A percentile compares a stretch with the other conserved stretches of the same genome.
Evolutionary conservation across 2,797 vertebrate species (phyloP).

Genomic region (Melanotaenia boesemani): DNA sequence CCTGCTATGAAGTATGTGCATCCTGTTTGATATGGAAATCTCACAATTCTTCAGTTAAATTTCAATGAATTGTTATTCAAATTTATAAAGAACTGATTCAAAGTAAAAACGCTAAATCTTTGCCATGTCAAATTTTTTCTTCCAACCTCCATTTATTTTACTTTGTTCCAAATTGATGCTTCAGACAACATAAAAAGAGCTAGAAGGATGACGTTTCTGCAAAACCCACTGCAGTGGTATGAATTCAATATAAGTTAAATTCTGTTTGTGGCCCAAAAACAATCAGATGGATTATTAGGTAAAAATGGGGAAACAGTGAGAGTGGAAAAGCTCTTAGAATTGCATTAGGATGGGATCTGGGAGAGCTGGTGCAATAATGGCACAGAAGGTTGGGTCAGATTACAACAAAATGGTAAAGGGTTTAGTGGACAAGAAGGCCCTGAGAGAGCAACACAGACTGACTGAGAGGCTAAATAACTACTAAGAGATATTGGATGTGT

Average conservation of each 20-base stretch:
- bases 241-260: slow-evolving; percentile 77
- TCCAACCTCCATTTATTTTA: slow-evolving; percentile 4
- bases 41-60: background rate
- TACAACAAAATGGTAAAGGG: slow-evolving; percentile 68
- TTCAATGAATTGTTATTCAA: background rate
- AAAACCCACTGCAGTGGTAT: slow-evolving; percentile 45
- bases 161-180: slow-evolving; percentile 16
- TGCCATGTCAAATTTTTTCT: background rate
- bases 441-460: slow-evolving; percentile 50
- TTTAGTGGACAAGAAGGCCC: slow-evolving; percentile 67
- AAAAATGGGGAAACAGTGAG: slow-evolving; percentile 78
- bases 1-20: background rate
- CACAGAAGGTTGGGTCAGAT: slow-evolving; percentile 64
- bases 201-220: slow-evolving; percentile 40
- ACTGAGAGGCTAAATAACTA: slow-evolving; percentile 60
- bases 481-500: slow-evolving; percentile 57
- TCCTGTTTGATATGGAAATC: background rate
- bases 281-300: slow-evolving; percentile 81
- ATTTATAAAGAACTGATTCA: background rate
- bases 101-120: slow-evolving; percentile 7
- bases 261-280: slow-evolving; percentile 77
- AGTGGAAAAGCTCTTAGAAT: slow-evolving; percentile 75
- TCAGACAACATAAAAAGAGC: slow-evolving; percentile 39
- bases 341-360: slow-evolving; percentile 79
- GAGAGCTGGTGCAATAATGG: slow-evolving; percentile 79